These are phyloP conservation scores for Eupeodes luniger DNA, from an alignment of 2,888 invertebrate species.

Conservation along the genomic window DNA sequence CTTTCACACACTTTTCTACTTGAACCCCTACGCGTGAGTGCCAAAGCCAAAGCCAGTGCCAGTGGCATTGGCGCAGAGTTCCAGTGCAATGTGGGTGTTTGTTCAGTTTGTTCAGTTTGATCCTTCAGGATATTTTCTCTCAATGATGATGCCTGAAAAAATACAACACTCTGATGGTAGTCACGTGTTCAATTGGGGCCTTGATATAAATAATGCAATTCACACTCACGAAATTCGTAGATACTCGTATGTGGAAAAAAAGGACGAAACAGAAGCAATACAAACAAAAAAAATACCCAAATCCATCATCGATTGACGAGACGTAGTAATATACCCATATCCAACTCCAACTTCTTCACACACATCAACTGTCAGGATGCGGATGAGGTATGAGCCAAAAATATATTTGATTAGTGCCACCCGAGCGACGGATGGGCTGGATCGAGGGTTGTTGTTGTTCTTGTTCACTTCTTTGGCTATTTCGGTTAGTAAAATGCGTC, in stretches of 20 bases:
- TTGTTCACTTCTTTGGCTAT: slow-evolving; percentile 41
- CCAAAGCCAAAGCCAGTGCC: background rate
- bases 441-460: slow-evolving; percentile 30
- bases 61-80: slow-evolving; percentile 6
- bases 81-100: slow-evolving; percentile 27
- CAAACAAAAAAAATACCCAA: slow-evolving; percentile 39
- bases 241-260: too few species aligned
- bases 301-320: slow-evolving; percentile 72
- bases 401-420: slow-evolving; percentile 71
- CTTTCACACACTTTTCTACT: slow-evolving; percentile 67
- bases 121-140: slow-evolving; percentile 69
- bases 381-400: slow-evolving; percentile 53
- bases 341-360: slow-evolving; percentile 10
- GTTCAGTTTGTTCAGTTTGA: slow-evolving; percentile 40
- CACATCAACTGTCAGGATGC: slow-evolving; percentile 64
- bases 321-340: slow-evolving; percentile 46
- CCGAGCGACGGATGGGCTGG: slow-evolving; percentile 22
- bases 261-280: background rate
- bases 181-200: slow-evolving; percentile 72
- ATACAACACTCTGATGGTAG: slow-evolving; percentile 59
- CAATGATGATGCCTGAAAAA: slow-evolving; percentile 41
- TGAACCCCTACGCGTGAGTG: slow-evolving; percentile 38
- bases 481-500: slow-evolving; percentile 57
- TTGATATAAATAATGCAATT: slow-evolving; percentile 75
- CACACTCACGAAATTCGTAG: slow-evolving; percentile 51